Evolutionary conservation across 2,113 vertebrate genomes (phyloP).

Genomic region (Cyphomyrus plagiostoma): DNA sequence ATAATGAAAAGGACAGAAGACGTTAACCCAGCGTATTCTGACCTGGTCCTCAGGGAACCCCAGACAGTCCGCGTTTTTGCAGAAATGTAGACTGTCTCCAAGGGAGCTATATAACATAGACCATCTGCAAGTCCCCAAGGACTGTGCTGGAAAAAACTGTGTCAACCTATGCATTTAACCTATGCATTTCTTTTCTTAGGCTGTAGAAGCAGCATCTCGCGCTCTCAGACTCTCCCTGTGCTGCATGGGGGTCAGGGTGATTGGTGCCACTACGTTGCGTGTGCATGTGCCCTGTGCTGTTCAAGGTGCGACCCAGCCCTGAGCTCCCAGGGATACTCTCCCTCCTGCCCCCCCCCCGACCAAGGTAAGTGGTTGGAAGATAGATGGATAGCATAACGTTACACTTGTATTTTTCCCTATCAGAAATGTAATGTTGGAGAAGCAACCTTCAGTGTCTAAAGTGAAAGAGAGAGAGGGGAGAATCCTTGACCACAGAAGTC

Average conservation of each 20-base stretch:
- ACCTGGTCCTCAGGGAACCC: background rate
- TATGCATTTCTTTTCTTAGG: background rate
- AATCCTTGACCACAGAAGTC: background rate
- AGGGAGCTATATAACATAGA: background rate
- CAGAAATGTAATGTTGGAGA: background rate
- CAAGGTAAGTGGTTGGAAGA: background rate
- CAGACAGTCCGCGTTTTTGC: background rate
- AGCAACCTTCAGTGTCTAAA: background rate
- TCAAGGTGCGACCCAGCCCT: background rate
- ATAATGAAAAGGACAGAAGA: background rate
- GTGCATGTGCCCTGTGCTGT: background rate
- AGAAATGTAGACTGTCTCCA: background rate
- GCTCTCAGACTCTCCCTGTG: background rate
- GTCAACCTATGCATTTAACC: background rate
- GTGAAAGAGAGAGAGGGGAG: background rate
- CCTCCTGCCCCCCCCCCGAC: background rate
- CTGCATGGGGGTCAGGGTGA: background rate
- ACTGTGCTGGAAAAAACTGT: background rate
- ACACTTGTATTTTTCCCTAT: background rate
- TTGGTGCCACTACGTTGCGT: background rate
- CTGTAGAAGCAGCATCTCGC: background rate
- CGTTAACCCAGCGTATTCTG: background rate
- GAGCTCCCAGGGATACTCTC: background rate
- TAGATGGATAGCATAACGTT: background rate
- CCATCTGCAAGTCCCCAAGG: background rate